These are phyloP conservation scores for Morinoia aosen DNA, from an alignment of 2,888 invertebrate genomes.

Conservation along the genomic window DNA sequence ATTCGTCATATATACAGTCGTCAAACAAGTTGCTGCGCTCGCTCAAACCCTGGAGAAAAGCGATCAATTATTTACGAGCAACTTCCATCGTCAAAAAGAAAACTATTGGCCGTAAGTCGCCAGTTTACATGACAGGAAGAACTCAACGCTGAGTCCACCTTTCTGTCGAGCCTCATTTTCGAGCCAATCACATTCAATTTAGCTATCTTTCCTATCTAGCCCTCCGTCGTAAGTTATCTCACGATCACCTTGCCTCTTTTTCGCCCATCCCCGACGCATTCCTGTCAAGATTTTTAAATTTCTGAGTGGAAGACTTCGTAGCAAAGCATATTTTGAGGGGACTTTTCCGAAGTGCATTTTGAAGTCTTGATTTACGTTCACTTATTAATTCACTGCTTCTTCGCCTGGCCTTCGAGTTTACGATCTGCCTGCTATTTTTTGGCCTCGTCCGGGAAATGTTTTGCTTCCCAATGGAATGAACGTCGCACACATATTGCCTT, in stretches of 20 bases:
- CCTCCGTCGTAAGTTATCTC: neutral
- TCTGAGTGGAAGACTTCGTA: neutral
- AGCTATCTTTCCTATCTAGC: constrained; percentile 27
- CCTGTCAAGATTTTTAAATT: neutral
- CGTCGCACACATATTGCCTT: neutral
- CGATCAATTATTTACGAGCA: neutral
- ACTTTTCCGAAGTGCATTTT: neutral
- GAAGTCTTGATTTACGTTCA: neutral
- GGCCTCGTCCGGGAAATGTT: neutral
- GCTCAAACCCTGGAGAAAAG: neutral
- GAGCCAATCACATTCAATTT: constrained; percentile 27
- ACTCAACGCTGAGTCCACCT: neutral
- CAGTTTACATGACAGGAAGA: neutral
- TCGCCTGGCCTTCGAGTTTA: neutral
- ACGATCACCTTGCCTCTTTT: neutral
- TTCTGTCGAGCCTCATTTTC: constrained; percentile 14
- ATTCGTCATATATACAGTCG: neutral
- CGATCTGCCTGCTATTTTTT: neutral
- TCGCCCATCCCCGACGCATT: neutral
- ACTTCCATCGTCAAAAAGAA: constrained; percentile 21
- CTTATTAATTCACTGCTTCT: neutral
- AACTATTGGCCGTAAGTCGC: constrained; percentile 7
- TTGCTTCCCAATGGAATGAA: neutral
- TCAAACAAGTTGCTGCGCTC: neutral
- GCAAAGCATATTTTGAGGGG: neutral